These are phyloP conservation scores for Pinna nobilis DNA, from an alignment of 1,140 invertebrate genomes.

Conservation along the genomic window DNA sequence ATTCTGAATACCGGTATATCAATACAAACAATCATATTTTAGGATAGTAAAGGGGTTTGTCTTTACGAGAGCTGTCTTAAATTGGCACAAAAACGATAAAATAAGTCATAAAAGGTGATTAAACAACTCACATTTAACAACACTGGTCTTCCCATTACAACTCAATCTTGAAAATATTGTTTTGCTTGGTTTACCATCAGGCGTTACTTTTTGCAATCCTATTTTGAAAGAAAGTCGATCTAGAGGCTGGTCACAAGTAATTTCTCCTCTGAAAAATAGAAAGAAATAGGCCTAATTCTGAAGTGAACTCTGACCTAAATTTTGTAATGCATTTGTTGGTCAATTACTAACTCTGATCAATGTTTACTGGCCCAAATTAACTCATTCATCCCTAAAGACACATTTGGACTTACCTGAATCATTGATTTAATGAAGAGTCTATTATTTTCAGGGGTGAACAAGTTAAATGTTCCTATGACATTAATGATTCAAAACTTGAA, in stretches of 20 bases:
- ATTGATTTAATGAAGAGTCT: background rate
- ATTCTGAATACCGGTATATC: background rate
- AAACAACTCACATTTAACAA: conserved; percentile 88
- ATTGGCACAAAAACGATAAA: no score
- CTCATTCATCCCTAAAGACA: background rate
- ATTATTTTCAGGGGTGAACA: background rate
- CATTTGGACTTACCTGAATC: no score
- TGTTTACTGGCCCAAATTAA: background rate
- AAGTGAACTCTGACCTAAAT: no score
- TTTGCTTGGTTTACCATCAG: conserved; percentile 92
- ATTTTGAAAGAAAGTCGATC: conserved; percentile 96
- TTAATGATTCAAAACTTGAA: no score
- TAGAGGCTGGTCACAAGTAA: conserved; percentile 93
- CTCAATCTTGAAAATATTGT: conserved; percentile 93
- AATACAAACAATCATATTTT: no score
- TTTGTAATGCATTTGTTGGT: no score
- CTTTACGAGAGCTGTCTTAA: no score
- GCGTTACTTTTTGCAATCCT: conserved; percentile 91
- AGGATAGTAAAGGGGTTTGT: no score
- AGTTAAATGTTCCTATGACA: no score
- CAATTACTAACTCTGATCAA: background rate
- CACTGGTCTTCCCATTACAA: conserved; percentile 89
- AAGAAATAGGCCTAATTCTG: no score
- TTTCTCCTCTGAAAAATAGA: conserved; percentile 81
- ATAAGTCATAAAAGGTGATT: background rate